These are phyloP conservation scores for Phragmatobia fuliginosa DNA, from an alignment of 2,888 invertebrate genomes.

Conservation along the genomic window DNA sequence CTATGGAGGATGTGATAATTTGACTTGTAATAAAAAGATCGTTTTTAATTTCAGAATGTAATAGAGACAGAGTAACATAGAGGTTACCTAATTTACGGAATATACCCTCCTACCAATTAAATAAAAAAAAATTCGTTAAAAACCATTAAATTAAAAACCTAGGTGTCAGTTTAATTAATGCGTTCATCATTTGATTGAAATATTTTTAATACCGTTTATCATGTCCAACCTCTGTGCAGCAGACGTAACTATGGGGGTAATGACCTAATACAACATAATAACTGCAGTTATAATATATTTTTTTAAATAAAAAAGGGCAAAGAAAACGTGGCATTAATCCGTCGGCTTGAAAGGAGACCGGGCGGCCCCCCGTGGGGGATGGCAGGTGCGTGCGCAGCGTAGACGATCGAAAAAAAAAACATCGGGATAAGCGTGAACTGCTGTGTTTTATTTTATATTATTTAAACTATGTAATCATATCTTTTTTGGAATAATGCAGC, in stretches of 20 bases:
- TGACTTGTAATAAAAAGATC: too few relatives aligned
- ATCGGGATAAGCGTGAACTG: constrained; percentile 49
- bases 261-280: constrained; percentile 30
- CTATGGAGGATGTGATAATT: too few relatives aligned
- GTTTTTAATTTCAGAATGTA: too few relatives aligned
- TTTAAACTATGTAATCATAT: constrained; percentile 9
- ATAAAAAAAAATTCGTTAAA: too few relatives aligned
- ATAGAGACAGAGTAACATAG: too few relatives aligned
- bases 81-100: too few relatives aligned
- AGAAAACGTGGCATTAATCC: constrained; percentile 74
- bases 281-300: constrained; percentile 53
- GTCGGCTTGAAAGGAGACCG: constrained; percentile 67
- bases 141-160: background rate
- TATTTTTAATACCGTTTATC: constrained; percentile 2
- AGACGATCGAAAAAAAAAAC: constrained; percentile 45
- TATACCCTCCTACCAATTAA: too few relatives aligned
- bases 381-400: constrained; percentile 75
- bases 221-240: background rate
- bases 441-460: constrained; percentile 14
- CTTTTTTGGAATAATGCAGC: background rate
- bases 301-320: constrained; percentile 54
- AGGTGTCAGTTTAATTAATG: constrained; percentile 15
- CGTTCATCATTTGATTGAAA: constrained; percentile 16
- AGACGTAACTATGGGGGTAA: constrained; percentile 14
- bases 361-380: constrained; percentile 68